Evolutionary conservation across 23 tunicate species (phyloP), one percentile per base, ranked within the genome.

Genomic region (Halocynthia roretzi): DNA sequence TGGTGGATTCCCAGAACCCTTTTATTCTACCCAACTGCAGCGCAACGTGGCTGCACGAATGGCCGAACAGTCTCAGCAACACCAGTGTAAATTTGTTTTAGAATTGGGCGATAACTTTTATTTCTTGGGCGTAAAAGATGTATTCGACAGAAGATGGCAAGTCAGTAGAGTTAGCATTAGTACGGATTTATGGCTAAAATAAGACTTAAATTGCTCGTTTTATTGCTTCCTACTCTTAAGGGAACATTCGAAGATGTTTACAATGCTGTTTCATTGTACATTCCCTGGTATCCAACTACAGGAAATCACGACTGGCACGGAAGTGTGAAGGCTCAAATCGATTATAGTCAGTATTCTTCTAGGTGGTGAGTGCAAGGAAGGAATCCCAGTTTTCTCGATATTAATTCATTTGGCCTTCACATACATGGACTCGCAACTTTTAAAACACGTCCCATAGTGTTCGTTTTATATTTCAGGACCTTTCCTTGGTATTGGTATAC

Each of bases 271-370:
- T 72, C 78, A 18, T 61, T 89, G 56, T 51, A 21, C n/a, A 67
- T 80, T 19, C 96, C 96, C 0, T 89, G 96, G 96, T 89, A 89
- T 76, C 84, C 84, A 7, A 84, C 88, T 7, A 84, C 83, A 62
- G 96, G 96, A 8, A 89, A 89, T 54, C 96, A 89, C 61, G 96
- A 89, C 53, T 89, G 96, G 96, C 80, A 85, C 60, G 90, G 90
- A 58, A 85, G 71, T 76, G 90, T 77, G 10, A 80, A 85, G 7
- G 90, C 90, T 20, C 90, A 85, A 76, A 83, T 85, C 72, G 90
- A 85, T 70, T 85, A 85, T 77, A 82, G 85, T 54, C 80, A 85
- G 71, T 52, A 80, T 15, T 85, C 90, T 9, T 48, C 73, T 0
- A 73, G 90, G 64, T 85, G 90, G 90, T 80, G 53, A 68, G 79